These are phyloP conservation scores for Parnassius orleans DNA, from an alignment of 2,888 invertebrate genomes.

Conservation along the genomic window DNA sequence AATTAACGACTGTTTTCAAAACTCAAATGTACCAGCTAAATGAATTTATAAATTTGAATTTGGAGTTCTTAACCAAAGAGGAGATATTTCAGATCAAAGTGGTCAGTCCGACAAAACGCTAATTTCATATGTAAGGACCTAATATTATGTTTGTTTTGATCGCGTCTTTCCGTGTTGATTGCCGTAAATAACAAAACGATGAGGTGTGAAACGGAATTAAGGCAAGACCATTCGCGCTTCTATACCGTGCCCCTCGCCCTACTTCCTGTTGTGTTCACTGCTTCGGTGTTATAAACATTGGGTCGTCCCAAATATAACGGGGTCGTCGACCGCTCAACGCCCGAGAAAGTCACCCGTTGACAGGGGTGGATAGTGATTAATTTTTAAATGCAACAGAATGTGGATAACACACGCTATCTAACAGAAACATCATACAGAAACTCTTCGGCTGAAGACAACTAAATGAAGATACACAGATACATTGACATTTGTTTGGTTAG, in stretches of 20 bases:
- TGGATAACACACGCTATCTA: constrained; percentile 57
- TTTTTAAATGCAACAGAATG: constrained; percentile 71
- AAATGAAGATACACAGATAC: too few species aligned
- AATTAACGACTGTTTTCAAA: too few species aligned
- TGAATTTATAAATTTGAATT: too few species aligned
- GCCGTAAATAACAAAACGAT: constrained; percentile 40
- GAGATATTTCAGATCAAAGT: too few species aligned
- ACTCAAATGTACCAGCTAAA: too few species aligned
- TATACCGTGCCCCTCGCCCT: constrained; percentile 46
- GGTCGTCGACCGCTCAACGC: constrained; percentile 64
- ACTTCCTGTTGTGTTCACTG: constrained; percentile 58
- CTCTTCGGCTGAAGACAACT: too few species aligned
- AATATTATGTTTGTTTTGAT: constrained; percentile 3
- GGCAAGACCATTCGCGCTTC: constrained; percentile 37
- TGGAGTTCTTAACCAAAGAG: too few species aligned
- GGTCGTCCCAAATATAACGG: constrained; percentile 68
- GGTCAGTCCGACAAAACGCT: too few species aligned
- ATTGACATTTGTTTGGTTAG: too few species aligned
- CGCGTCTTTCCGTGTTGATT: constrained; percentile 32
- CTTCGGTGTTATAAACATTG: constrained; percentile 60
- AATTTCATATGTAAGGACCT: too few species aligned
- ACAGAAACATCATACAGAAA: too few species aligned
- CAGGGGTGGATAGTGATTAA: constrained; percentile 71
- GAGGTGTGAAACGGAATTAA: constrained; percentile 44
- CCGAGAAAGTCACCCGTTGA: constrained; percentile 51